Evolutionary conservation across 2,113 vertebrate species (phyloP), one percentile per base, ranked within the genome.

Genomic region (Actenoides lindsayi): DNA sequence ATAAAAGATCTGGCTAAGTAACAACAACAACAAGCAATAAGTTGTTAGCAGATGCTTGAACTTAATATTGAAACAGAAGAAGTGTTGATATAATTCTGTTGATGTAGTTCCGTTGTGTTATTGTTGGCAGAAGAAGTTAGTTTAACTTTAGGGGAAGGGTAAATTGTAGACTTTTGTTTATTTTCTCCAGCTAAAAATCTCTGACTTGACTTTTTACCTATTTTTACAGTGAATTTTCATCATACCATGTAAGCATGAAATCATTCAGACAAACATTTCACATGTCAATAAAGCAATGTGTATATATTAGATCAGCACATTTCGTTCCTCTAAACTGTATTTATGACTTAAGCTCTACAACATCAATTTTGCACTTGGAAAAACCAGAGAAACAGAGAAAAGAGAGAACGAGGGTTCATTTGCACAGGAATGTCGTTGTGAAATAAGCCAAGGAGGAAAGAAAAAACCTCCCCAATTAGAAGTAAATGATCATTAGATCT

Each of bases 11-110:
- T 96, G 94, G 92, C 94, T 89, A 92, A 82, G 96, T 87, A 95
- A 92, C 83, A 96, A 94, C 89, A 96, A 94, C 88, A 96, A 96
- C 86, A 96, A 93, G 90, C 90, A 96, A 46, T 81, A 95, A 94
- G 86, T 96, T 97, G 95, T 97, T 96, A 96, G 90, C 92, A 97
- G 90, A 89, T 94, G 77, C 95, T 96, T 96, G 95, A 96, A 95
- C 80, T 94, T 94, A 24, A 90, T 93, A 91, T 73, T 93, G 96
- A 95, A 96, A 95, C 76, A 95, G 89, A 70, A 93, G 90, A 95
- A 97, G 89, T 92, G 95, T 96, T 96, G 96, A 94, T 96, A 62
- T 42, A 93, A 79, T 92, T 86, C 80, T 94, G 95, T 95, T 96
- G 94, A 94, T 93, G 87, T 3, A 95, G 46, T 75, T 89, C 86